These are phyloP conservation scores for Pelecanoides urinatrix DNA, from an alignment of 2,113 vertebrate species.

Conservation along the genomic window DNA sequence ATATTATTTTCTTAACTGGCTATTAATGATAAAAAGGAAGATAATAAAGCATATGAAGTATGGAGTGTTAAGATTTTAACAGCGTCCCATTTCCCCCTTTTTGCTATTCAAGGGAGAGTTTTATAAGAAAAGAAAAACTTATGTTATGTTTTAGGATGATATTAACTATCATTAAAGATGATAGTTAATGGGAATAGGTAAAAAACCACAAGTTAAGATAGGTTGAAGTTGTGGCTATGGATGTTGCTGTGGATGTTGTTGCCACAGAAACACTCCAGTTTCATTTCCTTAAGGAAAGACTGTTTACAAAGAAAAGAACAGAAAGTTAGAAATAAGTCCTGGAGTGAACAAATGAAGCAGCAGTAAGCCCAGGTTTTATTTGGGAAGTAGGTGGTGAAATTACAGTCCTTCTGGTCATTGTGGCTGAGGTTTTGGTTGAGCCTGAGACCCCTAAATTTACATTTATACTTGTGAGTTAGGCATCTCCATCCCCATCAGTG, in stretches of 20 bases:
- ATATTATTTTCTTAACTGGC: not conserved
- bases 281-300: not conserved
- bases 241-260: not conserved
- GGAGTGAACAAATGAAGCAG: not conserved
- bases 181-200: not conserved
- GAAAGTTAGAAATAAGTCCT: not conserved
- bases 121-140: not conserved
- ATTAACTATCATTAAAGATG: not conserved
- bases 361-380: not conserved
- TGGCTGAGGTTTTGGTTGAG: not conserved
- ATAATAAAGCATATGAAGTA: not conserved
- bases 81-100: not conserved
- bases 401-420: not conserved
- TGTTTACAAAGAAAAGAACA: not conserved
- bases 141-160: not conserved
- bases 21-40: not conserved
- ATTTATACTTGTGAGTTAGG: not conserved
- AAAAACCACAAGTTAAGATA: not conserved
- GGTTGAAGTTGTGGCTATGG: not conserved
- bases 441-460: not conserved
- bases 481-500: not conserved
- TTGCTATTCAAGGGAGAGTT: not conserved
- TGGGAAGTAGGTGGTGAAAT: not conserved
- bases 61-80: not conserved
- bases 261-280: not conserved